Conservation (phyloP, 2,888 invertebrate species). For the Ophion ellenae region DNA sequence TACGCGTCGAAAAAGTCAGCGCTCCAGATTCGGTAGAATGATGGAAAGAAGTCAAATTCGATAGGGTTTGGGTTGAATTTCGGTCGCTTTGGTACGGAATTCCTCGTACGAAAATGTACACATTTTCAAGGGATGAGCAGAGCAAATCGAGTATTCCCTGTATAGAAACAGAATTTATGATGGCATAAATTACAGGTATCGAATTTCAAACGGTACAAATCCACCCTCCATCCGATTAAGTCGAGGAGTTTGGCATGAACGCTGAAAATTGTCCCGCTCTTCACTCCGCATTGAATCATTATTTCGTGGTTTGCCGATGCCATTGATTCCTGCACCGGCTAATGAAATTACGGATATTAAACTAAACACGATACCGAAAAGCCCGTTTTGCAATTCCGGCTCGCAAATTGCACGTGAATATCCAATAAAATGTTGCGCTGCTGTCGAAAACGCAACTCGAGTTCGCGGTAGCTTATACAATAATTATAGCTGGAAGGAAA, state of each 20-base stretch:
- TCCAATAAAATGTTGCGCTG: background rate
- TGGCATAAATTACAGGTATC: conserved; percentile 74
- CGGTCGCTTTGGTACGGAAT: conserved; percentile 5
- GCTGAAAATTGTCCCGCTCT: conserved; percentile 40
- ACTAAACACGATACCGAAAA: conserved; percentile 7
- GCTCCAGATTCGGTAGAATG: background rate
- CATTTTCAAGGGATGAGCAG: conserved; percentile 17
- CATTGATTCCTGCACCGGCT: conserved; percentile 6
- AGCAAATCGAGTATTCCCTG: conserved; percentile 47
- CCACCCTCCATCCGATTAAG: conserved; percentile 67
- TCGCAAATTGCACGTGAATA: background rate
- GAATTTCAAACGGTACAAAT: conserved; percentile 66
- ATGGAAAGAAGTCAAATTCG: background rate
- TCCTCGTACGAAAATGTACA: conserved; percentile 7
- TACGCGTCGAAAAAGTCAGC: background rate
- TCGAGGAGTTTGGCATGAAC: conserved; percentile 50
- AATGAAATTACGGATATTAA: conserved; percentile 19
- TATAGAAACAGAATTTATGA: conserved; percentile 71
- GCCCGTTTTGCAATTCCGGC: background rate
- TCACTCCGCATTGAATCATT: conserved; percentile 43
- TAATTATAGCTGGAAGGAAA: background rate
- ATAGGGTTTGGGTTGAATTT: background rate
- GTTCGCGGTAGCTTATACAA: background rate
- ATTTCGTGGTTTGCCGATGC: conserved; percentile 14
- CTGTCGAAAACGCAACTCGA: background rate